Evolutionary conservation across 2,888 invertebrate genomes (phyloP).

Genomic region (Cryptocephalus primarius): DNA sequence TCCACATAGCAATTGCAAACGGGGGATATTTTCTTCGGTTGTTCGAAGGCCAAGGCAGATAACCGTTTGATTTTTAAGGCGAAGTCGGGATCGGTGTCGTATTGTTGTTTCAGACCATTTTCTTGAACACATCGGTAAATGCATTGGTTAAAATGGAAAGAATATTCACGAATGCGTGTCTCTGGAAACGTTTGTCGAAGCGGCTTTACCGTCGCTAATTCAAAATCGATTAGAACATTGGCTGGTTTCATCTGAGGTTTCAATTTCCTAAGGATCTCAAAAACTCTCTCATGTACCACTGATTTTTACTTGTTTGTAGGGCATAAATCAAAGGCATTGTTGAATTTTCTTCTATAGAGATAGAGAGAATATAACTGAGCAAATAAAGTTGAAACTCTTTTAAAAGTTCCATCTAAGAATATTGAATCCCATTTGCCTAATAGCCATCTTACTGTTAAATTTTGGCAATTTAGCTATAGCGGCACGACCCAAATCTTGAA

Average conservation of each 20-base stretch:
- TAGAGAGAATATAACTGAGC: neutral
- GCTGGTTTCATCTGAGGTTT: neutral
- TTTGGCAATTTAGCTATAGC: no score
- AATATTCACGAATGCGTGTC: neutral
- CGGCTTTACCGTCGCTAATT: neutral
- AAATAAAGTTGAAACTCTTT: neutral
- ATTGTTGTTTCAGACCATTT: neutral
- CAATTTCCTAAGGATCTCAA: neutral
- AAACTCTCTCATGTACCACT: neutral
- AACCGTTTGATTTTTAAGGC: neutral
- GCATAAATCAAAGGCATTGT: neutral
- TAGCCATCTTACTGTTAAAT: no score
- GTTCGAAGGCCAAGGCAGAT: neutral
- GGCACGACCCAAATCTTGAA: no score
- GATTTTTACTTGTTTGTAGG: neutral
- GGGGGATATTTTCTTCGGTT: neutral
- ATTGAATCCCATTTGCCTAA: no score
- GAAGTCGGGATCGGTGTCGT: neutral
- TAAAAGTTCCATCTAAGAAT: no score
- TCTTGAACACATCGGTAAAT: neutral
- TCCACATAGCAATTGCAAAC: neutral
- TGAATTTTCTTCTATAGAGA: neutral
- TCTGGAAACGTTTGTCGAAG: neutral
- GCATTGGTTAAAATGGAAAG: conserved; percentile 1
- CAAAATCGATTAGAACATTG: neutral